Evolutionary conservation across 1,140 invertebrate species (phyloP).

Genomic region (Diabrotica undecimpunctata): DNA sequence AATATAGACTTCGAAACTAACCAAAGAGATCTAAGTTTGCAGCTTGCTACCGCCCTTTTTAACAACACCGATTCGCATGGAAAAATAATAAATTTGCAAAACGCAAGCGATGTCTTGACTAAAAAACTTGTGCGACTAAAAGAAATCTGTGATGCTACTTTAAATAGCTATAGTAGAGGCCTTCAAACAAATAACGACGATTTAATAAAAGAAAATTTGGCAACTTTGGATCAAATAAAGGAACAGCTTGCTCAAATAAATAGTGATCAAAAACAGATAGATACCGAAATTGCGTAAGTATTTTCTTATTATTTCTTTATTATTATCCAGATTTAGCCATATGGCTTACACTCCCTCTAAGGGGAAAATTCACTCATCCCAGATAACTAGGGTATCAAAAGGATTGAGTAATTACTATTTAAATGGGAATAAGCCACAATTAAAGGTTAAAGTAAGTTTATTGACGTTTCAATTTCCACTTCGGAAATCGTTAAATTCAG

Average conservation of each 20-base stretch:
- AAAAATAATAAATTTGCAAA: conserved; percentile 59
- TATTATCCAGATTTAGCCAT: too few species aligned
- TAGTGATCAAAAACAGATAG: conserved; percentile 42
- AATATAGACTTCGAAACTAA: conserved; percentile 51
- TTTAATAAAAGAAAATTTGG: conserved; percentile 38
- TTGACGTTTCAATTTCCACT: too few species aligned
- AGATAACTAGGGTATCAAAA: too few species aligned
- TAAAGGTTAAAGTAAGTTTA: too few species aligned
- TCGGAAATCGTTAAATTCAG: too few species aligned
- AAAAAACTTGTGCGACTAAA: conserved; percentile 62
- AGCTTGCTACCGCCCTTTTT: conserved; percentile 55
- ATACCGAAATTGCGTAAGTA: conserved; percentile 54
- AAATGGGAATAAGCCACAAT: too few species aligned
- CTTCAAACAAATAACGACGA: conserved; percentile 33
- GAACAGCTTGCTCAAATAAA: conserved; percentile 59
- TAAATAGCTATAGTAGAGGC: conserved; percentile 48
- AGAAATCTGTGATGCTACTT: conserved; percentile 55
- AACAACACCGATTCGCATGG: conserved; percentile 60
- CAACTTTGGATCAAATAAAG: conserved; percentile 55
- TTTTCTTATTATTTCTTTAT: neutral
- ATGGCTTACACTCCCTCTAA: too few species aligned
- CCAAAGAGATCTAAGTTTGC: conserved; percentile 57
- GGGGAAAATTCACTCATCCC: too few species aligned
- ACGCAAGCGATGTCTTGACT: conserved; percentile 61
- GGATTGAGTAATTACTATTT: neutral